Conservation (phyloP, 2,888 invertebrate species). For the Dione juno region DNA sequence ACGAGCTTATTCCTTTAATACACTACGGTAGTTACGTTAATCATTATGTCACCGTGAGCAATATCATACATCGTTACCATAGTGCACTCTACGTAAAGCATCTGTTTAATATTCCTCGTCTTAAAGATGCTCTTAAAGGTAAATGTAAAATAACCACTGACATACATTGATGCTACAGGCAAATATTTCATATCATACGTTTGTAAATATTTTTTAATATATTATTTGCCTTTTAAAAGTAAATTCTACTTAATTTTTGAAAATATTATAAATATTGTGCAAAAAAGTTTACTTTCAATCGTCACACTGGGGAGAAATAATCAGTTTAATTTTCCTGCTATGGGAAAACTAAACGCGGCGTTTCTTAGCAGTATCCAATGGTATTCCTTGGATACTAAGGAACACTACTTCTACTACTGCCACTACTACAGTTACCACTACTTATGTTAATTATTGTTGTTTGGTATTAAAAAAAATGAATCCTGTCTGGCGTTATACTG, state of each 20-base stretch:
- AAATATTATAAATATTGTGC: no score
- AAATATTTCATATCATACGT: neutral
- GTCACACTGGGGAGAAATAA: no score
- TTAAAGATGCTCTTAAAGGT: constrained; percentile 43
- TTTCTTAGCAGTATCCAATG: no score
- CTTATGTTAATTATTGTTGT: no score
- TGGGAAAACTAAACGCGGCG: no score
- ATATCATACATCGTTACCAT: constrained; percentile 33
- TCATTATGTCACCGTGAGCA: constrained; percentile 34
- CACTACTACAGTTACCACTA: no score
- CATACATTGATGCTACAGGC: constrained; percentile 35
- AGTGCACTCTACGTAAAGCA: constrained; percentile 47
- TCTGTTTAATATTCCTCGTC: constrained; percentile 38
- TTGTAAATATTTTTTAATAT: neutral
- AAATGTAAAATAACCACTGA: constrained; percentile 57
- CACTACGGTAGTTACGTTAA: constrained; percentile 24
- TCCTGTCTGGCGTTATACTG: neutral
- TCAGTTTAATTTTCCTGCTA: no score
- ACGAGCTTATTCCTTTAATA: constrained; percentile 12
- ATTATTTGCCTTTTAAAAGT: no score
- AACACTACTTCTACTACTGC: no score
- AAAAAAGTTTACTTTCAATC: no score
- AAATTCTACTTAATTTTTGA: no score
- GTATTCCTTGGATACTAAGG: no score
- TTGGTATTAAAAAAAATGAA: neutral